Evolutionary conservation across 2,888 invertebrate species (phyloP).

Genomic region (Platerodrilus igneus): DNA sequence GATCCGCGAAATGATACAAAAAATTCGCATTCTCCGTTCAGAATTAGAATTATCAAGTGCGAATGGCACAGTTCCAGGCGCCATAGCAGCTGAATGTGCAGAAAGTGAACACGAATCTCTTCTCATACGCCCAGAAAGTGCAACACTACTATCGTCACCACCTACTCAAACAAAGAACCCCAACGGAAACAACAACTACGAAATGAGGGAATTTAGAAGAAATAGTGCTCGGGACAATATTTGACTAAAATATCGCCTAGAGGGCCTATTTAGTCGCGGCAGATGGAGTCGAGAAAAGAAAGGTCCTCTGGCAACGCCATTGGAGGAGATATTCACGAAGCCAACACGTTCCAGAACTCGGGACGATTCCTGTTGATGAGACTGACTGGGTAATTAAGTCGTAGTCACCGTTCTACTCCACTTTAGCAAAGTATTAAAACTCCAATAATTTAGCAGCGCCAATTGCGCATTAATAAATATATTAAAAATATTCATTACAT

Average conservation of each 20-base stretch:
- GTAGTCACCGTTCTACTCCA: conserved; percentile 21
- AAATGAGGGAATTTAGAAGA: conserved; percentile 66
- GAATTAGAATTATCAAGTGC: conserved; percentile 58
- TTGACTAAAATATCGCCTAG: conserved; percentile 73
- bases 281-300: conserved; percentile 49
- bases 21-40: conserved; percentile 73
- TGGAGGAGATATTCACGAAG: conserved; percentile 48
- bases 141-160: conserved; percentile 45
- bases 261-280: conserved; percentile 61
- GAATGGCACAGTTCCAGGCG: conserved; percentile 57
- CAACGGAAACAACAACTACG: conserved; percentile 75
- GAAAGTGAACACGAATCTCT: conserved; percentile 59
- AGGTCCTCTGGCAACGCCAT: conserved; percentile 49
- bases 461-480: conserved; percentile 18
- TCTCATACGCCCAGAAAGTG: conserved; percentile 52
- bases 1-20: conserved; percentile 88
- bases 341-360: conserved; percentile 41
- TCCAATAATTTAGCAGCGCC: conserved; percentile 15
- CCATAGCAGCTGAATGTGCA: conserved; percentile 44
- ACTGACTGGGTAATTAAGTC: conserved; percentile 21
- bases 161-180: conserved; percentile 50
- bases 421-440: conserved; percentile 10
- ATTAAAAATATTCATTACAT: conserved; percentile 20
- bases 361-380: conserved; percentile 43
- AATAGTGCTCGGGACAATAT: conserved; percentile 53